Conservation (phyloP, 2,797 vertebrate species). For the Micromesistius poutassou region DNA sequence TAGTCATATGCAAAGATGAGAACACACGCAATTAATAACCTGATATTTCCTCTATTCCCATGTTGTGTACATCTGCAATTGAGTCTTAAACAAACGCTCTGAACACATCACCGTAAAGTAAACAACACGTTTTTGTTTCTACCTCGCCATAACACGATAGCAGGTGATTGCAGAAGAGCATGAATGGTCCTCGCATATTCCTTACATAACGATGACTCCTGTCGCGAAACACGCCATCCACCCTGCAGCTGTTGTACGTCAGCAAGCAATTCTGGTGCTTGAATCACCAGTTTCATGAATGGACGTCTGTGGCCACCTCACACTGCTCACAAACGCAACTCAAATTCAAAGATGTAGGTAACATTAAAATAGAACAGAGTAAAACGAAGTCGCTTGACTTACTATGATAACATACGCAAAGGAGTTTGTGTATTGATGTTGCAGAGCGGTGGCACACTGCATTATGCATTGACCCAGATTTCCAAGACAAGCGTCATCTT, state of each 20-base stretch:
- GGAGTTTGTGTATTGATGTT: neutral
- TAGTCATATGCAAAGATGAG: neutral
- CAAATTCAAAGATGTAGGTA: constrained; percentile 8
- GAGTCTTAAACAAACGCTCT: neutral
- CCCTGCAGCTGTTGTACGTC: constrained; percentile 48
- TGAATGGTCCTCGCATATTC: constrained; percentile 21
- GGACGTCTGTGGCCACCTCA: constrained; percentile 33
- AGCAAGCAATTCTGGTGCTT: constrained; percentile 58
- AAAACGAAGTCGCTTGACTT: neutral
- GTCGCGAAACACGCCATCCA: constrained; percentile 44
- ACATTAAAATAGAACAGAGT: neutral
- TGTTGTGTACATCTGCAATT: neutral
- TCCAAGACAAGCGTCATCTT: constrained; percentile 22
- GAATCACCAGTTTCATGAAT: constrained; percentile 74
- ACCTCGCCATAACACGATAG: neutral
- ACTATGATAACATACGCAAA: neutral
- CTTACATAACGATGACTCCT: constrained; percentile 39
- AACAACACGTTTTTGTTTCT: neutral
- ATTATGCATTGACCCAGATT: constrained; percentile 52
- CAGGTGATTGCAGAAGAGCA: neutral
- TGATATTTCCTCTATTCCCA: neutral
- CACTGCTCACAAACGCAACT: neutral
- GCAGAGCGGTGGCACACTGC: neutral
- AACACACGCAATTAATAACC: neutral
- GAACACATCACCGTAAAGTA: neutral